Conservation (phyloP, 2,113 vertebrate species). For the Ellobius talpinus region DNA sequence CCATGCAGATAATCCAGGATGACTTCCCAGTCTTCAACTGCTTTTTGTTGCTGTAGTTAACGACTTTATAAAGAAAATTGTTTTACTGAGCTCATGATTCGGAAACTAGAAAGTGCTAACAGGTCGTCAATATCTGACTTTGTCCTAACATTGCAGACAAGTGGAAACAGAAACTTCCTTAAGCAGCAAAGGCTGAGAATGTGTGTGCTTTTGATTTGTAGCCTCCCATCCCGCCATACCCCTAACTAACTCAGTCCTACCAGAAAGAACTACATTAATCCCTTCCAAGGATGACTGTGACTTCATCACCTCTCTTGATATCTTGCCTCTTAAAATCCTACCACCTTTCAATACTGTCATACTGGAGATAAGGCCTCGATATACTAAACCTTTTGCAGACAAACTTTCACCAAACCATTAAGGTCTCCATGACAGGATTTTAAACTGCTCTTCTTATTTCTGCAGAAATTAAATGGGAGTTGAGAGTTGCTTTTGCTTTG, state of each 20-base stretch:
- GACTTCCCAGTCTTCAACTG: not conserved
- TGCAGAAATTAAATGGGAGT: constrained; percentile 52
- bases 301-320: not conserved
- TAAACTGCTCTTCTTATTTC: constrained; percentile 68
- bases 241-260: not conserved
- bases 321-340: not conserved
- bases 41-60: not conserved
- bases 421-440: not conserved
- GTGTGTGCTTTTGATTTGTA: not conserved
- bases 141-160: not conserved
- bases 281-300: not conserved
- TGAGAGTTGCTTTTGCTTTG: constrained; percentile 74
- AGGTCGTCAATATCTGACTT: not conserved
- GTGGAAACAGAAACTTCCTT: not conserved
- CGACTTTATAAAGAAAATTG: not conserved
- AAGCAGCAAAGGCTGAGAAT: not conserved
- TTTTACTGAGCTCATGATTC: not conserved
- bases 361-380: not conserved
- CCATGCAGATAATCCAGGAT: not conserved
- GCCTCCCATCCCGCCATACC: not conserved
- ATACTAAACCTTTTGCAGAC: not conserved
- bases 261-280: not conserved
- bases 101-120: not conserved
- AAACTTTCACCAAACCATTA: not conserved
- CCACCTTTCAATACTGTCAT: not conserved